Conservation (phyloP, 2,113 vertebrate genomes). For the Chamaea fasciata region DNA sequence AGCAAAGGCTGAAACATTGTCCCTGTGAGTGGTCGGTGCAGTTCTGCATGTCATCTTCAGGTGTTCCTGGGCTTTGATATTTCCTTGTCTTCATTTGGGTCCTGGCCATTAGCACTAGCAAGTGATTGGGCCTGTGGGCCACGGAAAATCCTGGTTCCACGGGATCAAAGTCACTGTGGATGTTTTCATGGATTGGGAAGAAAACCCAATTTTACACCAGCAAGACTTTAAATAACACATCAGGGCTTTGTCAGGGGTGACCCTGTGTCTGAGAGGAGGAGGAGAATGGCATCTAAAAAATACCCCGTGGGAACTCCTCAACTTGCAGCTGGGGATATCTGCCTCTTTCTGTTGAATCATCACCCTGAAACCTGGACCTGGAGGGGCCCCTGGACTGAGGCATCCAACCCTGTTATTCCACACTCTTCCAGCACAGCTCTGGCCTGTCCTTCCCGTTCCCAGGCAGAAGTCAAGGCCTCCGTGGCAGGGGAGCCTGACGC, state of each 20-base stretch:
- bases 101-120: not conserved
- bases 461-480: conserved; percentile 50
- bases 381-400: not conserved
- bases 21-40: not conserved
- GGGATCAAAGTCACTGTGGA: not conserved
- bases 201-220: not conserved
- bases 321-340: not conserved
- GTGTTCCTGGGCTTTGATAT: not conserved
- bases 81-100: not conserved
- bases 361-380: not conserved
- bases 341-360: not conserved
- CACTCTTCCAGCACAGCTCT: not conserved
- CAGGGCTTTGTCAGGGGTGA: not conserved
- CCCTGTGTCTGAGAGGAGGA: not conserved
- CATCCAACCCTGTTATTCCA: not conserved
- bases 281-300: not conserved
- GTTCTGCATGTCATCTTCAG: not conserved
- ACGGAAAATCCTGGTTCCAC: not conserved
- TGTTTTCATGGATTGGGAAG: not conserved
- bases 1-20: not conserved
- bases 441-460: not conserved
- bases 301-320: not conserved
- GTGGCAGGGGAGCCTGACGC: conserved; percentile 42
- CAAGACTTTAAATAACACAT: not conserved
- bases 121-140: no score